phyloP scores from a whole-genome alignment of 2,888 invertebrate genomes.

The Alloscopus bannaensis region DNA sequence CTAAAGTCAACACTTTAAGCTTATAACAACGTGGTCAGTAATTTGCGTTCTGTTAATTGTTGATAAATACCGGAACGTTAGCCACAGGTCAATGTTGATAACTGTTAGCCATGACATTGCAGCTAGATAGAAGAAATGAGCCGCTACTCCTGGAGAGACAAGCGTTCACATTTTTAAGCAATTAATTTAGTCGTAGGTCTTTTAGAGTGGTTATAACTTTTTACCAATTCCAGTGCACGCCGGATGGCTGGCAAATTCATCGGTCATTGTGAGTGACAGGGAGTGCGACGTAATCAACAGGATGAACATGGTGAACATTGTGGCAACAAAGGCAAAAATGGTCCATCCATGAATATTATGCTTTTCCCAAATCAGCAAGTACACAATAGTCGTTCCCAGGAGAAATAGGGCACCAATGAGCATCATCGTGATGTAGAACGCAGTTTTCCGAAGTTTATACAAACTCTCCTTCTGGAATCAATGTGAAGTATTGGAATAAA shows the following conservation, averaged over 20 bases:
- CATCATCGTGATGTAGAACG: constrained; percentile 15
- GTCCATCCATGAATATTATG: constrained; percentile 64
- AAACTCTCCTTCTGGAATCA: background rate
- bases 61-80: constrained; percentile 40
- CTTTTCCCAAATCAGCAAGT: constrained; percentile 60
- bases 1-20: background rate
- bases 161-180: background rate
- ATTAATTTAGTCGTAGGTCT: background rate
- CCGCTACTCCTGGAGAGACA: constrained; percentile 42
- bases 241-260: background rate
- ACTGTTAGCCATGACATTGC: constrained; percentile 59
- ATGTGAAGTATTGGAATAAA: background rate
- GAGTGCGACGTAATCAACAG: constrained; percentile 39
- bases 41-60: background rate
- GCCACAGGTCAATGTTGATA: constrained; percentile 60
- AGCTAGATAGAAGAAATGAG: constrained; percentile 59
- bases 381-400: constrained; percentile 28
- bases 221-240: constrained; percentile 40
- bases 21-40: background rate
- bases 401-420: constrained; percentile 42
- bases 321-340: constrained; percentile 51
- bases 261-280: constrained; percentile 13
- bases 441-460: background rate
- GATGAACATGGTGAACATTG: constrained; percentile 57
- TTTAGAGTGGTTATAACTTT: background rate